Conservation (phyloP, 1,140 invertebrate species). For the Drosophila prosaltans region DNA sequence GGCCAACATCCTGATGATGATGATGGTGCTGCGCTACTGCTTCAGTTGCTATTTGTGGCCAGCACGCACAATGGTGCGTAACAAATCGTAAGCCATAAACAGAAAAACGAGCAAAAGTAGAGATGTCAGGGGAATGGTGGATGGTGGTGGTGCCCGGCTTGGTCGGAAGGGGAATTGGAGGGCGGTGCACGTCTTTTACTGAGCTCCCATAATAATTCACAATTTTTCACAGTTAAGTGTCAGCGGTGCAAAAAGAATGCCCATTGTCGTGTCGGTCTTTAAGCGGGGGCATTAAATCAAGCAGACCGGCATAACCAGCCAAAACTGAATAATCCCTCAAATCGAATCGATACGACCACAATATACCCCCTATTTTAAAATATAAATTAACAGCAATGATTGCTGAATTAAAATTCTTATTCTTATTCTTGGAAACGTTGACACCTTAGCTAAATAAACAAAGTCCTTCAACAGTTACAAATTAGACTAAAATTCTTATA, state of each 20-base stretch:
- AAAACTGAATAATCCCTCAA: constrained; percentile 39
- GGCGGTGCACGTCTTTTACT: background rate
- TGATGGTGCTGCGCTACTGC: constrained; percentile 32
- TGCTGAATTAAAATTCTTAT: no score
- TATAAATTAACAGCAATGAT: no score
- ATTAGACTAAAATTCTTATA: no score
- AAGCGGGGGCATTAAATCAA: constrained; percentile 76
- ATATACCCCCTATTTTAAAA: no score
- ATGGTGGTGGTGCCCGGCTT: no score
- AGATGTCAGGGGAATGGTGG: background rate
- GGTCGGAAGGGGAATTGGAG: background rate
- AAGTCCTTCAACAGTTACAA: no score
- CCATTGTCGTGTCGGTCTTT: constrained; percentile 55
- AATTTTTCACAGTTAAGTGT: constrained; percentile 81
- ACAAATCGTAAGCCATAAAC: constrained; percentile 79
- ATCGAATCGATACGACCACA: no score
- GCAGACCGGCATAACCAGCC: constrained; percentile 26
- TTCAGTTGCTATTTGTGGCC: constrained; percentile 51
- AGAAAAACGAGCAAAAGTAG: constrained; percentile 36
- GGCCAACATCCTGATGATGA: constrained; percentile 13
- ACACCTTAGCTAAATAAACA: no score
- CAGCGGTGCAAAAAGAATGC: constrained; percentile 61
- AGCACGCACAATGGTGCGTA: constrained; percentile 76
- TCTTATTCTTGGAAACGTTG: no score
- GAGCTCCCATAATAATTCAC: constrained; percentile 78